Evolutionary conservation across 2,113 vertebrate genomes (phyloP), one percentile per base, ranked within the genome.

Genomic region (Cyanoliseus patagonus): DNA sequence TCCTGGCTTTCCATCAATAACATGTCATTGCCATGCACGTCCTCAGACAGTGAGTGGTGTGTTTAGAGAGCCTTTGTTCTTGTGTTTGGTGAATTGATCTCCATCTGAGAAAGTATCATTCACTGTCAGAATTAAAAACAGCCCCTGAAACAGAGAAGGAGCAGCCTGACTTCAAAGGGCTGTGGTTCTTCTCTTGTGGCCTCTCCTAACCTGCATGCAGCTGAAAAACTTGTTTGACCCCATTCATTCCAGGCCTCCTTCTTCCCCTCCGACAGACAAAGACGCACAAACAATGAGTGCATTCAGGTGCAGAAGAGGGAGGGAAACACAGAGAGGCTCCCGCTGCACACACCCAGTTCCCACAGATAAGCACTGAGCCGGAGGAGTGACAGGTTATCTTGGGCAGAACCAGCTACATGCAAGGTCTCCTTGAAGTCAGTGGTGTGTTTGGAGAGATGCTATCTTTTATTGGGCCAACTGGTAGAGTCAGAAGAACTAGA

Each of bases 121-220:
- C 96, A 63, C 88, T 96, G 81, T 92, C 92, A 95, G 90, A 76
- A 81, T 53, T 90, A 66, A 92, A 90, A 95, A 73, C 62, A 82
- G 49, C 81, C 77, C 15, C 4, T 76, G 87, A 74, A 95, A 84
- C 90, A 94, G 90, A 91, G 92, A 97, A 93, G 84, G 82, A 97
- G 77, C 88, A 96, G 94, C 91, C 76, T 61, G 83, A 96, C 90
- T 97, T 94, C 96, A 98, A 97, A 97, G 96, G 51, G 64, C 33
- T 92, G 96, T 90, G 98, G 97, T 97, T 97, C 96, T 96, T 96
- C 98, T 97, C 94, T 97, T 97, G 97, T 97, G 98, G 97, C 97
- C 82, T 95, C 92, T 88, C 70, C 86, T 92, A 95, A 98, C 94
- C 81, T 66, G 66, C 93, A 49, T 10, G 20, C 86, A 95, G 95